These are phyloP conservation scores for Xylocampa areola DNA, from an alignment of 2,888 invertebrate species.

Conservation along the genomic window DNA sequence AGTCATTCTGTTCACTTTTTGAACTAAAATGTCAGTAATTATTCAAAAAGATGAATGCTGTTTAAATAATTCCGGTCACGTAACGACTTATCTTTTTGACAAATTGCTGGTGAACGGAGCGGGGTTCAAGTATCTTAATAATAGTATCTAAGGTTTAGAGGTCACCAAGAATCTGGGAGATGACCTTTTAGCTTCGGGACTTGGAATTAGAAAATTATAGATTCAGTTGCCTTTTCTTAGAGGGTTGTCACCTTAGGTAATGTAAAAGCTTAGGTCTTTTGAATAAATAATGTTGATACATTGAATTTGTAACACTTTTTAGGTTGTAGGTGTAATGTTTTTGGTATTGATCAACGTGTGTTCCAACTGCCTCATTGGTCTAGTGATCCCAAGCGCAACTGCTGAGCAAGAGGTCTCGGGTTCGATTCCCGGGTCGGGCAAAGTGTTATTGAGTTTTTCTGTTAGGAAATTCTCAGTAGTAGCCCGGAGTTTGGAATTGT, in stretches of 20 bases:
- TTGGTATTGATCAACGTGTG: too few species aligned
- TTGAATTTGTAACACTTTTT: too few species aligned
- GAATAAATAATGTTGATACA: too few species aligned
- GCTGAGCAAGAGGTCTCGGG: too few species aligned
- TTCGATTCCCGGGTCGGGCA: too few species aligned
- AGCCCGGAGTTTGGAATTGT: too few species aligned
- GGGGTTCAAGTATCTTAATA: constrained; percentile 76
- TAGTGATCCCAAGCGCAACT: too few species aligned
- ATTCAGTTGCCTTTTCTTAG: not conserved
- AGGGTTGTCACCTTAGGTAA: constrained; percentile 1
- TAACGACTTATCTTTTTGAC: constrained; percentile 84
- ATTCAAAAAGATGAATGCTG: constrained; percentile 83
- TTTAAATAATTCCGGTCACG: constrained; percentile 84
- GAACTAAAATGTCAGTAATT: constrained; percentile 75
- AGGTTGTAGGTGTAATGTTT: too few species aligned
- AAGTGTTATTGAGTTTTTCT: too few species aligned
- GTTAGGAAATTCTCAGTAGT: too few species aligned
- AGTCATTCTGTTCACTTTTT: constrained; percentile 64
- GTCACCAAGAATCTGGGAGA: constrained; percentile 42
- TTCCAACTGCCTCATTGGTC: too few species aligned
- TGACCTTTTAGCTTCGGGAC: constrained; percentile 19
- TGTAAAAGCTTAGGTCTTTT: too few species aligned
- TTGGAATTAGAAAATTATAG: constrained; percentile 14
- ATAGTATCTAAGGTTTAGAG: constrained; percentile 53
- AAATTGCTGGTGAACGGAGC: constrained; percentile 79